These are phyloP conservation scores for Sisyra terminalis DNA, from an alignment of 2,888 invertebrate genomes.

Conservation along the genomic window DNA sequence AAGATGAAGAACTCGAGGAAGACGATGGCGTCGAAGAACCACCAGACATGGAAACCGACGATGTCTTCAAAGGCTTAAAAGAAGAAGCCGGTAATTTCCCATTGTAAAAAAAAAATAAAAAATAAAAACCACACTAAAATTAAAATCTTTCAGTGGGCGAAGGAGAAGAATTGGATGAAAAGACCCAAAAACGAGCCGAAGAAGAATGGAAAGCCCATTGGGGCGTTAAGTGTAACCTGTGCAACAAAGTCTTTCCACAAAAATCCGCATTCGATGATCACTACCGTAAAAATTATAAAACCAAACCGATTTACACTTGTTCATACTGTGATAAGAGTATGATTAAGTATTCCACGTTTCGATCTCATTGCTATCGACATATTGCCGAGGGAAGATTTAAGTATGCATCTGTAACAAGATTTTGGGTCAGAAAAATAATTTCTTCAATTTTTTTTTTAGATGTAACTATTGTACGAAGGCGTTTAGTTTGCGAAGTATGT, in stretches of 20 bases:
- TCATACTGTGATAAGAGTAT: slow-evolving; percentile 36
- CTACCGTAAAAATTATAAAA: slow-evolving; percentile 24
- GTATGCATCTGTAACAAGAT: slow-evolving; percentile 23
- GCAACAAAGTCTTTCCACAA: slow-evolving; percentile 31
- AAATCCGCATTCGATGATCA: slow-evolving; percentile 35
- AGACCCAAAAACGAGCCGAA: slow-evolving; percentile 30
- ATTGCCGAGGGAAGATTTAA: slow-evolving; percentile 35
- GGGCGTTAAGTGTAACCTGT: slow-evolving; percentile 37
- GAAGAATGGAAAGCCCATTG: slow-evolving; percentile 27
- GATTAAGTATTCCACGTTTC: slow-evolving; percentile 34
- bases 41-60: slow-evolving; percentile 20
- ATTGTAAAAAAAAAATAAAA: no score
- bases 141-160: slow-evolving; percentile 13
- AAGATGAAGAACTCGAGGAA: slow-evolving; percentile 14
- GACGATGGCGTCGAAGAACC: slow-evolving; percentile 18
- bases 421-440: not conserved
- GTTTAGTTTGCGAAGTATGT: slow-evolving; percentile 33
- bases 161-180: slow-evolving; percentile 21
- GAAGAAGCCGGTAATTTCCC: slow-evolving; percentile 19
- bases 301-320: slow-evolving; percentile 36
- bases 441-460: slow-evolving; percentile 19
- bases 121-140: no score
- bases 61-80: slow-evolving; percentile 22
- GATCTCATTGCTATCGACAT: slow-evolving; percentile 38
- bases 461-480: slow-evolving; percentile 35